Conservation (phyloP, 2,888 invertebrate genomes). For the Meiosimyza decipiens region DNA sequence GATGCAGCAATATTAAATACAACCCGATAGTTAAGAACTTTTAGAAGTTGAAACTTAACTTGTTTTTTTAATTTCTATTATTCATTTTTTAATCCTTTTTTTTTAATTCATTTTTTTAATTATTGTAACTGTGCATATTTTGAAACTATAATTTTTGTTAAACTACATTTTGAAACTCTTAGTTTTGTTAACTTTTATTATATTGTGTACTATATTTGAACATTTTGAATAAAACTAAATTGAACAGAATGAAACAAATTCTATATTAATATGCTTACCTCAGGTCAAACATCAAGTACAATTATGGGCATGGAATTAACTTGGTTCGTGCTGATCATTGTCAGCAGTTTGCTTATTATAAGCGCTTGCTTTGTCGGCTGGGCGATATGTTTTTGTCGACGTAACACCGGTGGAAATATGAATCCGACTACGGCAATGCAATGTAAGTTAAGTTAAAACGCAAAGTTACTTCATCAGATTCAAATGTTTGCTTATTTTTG, state of each 20-base stretch:
- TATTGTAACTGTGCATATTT: too few species aligned
- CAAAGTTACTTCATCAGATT: background rate
- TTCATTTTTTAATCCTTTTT: too few species aligned
- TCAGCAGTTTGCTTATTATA: slow-evolving; percentile 76
- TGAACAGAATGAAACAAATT: too few species aligned
- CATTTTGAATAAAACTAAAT: too few species aligned
- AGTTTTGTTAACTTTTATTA: too few species aligned
- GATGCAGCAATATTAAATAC: background rate
- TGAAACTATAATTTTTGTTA: too few species aligned
- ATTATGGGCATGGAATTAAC: slow-evolving; percentile 80
- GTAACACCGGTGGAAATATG: slow-evolving; percentile 68
- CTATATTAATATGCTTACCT: slow-evolving; percentile 35
- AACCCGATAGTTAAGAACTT: too few species aligned
- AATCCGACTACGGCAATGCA: slow-evolving; percentile 69
- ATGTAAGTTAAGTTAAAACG: slow-evolving; percentile 52
- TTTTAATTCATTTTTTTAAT: too few species aligned
- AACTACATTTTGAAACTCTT: too few species aligned
- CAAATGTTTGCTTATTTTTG: background rate
- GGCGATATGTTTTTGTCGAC: slow-evolving; percentile 81
- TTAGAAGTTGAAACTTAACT: too few species aligned
- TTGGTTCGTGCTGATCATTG: slow-evolving; percentile 80
- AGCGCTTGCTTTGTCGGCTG: slow-evolving; percentile 77
- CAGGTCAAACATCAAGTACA: slow-evolving; percentile 73
- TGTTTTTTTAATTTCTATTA: too few species aligned
- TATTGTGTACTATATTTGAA: too few species aligned